These are phyloP conservation scores for Erythrolamprus reginae DNA, from an alignment of 2,113 vertebrate species.

Conservation along the genomic window DNA sequence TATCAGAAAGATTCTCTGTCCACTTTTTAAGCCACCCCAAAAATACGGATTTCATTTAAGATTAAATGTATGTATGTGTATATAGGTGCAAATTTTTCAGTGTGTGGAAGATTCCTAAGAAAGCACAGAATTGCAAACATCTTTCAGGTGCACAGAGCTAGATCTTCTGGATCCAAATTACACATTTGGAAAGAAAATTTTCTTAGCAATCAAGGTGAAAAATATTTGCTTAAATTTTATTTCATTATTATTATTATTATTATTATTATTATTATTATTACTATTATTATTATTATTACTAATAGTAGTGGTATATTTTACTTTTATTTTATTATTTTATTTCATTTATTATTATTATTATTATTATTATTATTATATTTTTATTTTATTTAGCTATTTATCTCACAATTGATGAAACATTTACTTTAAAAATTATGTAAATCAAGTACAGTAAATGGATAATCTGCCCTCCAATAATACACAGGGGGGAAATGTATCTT, in stretches of 20 bases:
- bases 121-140: background rate
- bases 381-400: background rate
- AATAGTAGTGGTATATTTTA: no score
- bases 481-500: background rate
- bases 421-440: background rate
- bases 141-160: background rate
- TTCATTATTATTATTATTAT: background rate
- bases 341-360: no score
- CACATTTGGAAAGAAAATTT: background rate
- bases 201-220: background rate
- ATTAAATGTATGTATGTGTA: background rate
- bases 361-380: background rate
- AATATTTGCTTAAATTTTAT: background rate
- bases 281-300: no score
- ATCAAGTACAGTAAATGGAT: rapidly evolving
- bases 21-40: background rate
- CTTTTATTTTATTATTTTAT: background rate
- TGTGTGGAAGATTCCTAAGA: background rate
- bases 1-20: background rate
- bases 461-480: background rate
- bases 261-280: no score
- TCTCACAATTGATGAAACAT: background rate
- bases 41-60: background rate
- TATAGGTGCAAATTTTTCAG: background rate
- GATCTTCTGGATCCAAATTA: background rate